Base-by-base conservation (phyloP, 2,797 vertebrate genomes). In the Crocidura indochinensis region DNA sequence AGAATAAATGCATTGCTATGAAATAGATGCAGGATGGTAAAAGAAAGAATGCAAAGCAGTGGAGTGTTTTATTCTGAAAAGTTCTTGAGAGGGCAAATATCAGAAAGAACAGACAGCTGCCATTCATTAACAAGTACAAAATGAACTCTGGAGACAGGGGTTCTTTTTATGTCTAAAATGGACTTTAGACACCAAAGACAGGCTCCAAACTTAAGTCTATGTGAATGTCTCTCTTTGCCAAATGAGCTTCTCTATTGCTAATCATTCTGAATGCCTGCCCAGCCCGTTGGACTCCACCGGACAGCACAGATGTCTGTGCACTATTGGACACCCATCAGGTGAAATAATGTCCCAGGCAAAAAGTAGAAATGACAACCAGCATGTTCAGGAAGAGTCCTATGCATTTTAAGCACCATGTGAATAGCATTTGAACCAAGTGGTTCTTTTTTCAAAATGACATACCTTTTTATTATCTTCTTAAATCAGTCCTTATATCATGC, bases 191-290 rank as follows among this genome's bases (percentile, higher is more conserved):
- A 75, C 38, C 93, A 91, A 90, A 15, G 6, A 46, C 78, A 92
- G 24, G 60, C 17, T 74, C 4, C 27, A 26, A 83, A 73, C 17
- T 62, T 8, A 62, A 53, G 12, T 80, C 1, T 82, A 53, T 12
- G 31, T 20, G n/a, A 79, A 49, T 31, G 26, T 65, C 88, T 94
- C 64, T 71, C 8, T 74, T 75, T 80, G 84, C 83, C 0, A 7
- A 90, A 94, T 53, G 65, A 87, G 11, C 0, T 0, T 89, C 94
- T 91, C 65, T 75, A 20, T 91, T 87, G 68, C 62, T 87, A 73
- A 79, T 92, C 65, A 62, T 91, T 95, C 88, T 94, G 93, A 96
- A 94, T 75, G 94, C 15, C 78, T 96, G 89, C 94, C 94, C 97
- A 29, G 29, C 19, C 44, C 46, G 56, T 75, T 90, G 76, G 60